Evolutionary conservation across 1,140 invertebrate species (phyloP).

Genomic region (Macrotrachela quadricornifera): DNA sequence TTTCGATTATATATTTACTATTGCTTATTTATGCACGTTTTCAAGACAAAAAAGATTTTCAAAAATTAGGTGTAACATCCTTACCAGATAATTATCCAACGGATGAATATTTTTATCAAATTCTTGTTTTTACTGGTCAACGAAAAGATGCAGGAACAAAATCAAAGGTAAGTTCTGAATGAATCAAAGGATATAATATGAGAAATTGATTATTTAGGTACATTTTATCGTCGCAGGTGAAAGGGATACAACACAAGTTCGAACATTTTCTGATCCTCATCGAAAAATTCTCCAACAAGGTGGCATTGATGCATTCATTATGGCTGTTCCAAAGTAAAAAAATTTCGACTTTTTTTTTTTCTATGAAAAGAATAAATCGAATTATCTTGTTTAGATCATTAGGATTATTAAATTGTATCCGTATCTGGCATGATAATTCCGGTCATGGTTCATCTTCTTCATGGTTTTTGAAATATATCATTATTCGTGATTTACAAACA

Average conservation of each 20-base stretch:
- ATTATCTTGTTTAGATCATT: constrained; percentile 12
- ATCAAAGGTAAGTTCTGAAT: constrained; percentile 16
- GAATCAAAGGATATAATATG: too few species aligned
- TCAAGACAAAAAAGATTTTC: constrained; percentile 33
- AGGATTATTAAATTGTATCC: constrained; percentile 23
- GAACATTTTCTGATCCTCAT: constrained; percentile 16
- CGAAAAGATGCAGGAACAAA: constrained; percentile 21
- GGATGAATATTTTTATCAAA: constrained; percentile 26
- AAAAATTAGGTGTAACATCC: constrained; percentile 26
- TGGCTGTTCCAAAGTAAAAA: too few species aligned
- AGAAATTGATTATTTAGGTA: too few species aligned
- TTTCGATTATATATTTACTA: constrained; percentile 30
- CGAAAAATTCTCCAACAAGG: constrained; percentile 6
- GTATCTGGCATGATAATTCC: constrained; percentile 31
- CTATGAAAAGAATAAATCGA: background rate
- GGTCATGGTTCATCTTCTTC: constrained; percentile 21
- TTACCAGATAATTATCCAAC: constrained; percentile 27
- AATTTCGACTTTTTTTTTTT: background rate
- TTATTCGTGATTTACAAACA: constrained; percentile 25
- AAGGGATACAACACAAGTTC: constrained; percentile 20
- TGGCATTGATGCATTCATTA: too few species aligned
- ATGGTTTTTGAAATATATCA: constrained; percentile 27
- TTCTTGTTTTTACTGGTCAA: constrained; percentile 24
- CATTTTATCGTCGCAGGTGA: constrained; percentile 25
- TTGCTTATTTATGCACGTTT: constrained; percentile 31